Evolutionary conservation across 2,113 vertebrate species (phyloP).

Genomic region (Oenanthe oenanthe): DNA sequence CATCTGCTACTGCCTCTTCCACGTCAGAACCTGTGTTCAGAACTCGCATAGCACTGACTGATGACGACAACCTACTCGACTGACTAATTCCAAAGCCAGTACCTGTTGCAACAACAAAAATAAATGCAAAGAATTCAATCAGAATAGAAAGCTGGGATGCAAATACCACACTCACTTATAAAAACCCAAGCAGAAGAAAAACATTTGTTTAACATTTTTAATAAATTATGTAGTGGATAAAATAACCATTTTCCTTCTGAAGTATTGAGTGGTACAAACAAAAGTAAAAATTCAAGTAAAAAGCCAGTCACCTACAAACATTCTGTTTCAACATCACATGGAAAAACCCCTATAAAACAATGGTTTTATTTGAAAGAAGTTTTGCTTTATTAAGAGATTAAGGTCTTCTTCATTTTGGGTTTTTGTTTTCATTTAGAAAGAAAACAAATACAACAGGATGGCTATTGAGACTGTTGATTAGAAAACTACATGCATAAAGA

Average conservation of each 20-base stretch:
- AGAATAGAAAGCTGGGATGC: background rate
- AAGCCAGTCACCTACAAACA: background rate
- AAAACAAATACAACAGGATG: constrained; percentile 38
- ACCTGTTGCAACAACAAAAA: constrained; percentile 74
- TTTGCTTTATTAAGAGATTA: background rate
- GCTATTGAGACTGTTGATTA: constrained; percentile 23
- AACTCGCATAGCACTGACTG: constrained; percentile 95
- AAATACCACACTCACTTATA: background rate
- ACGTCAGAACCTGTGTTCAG: constrained; percentile 95
- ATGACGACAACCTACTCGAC: constrained; percentile 90
- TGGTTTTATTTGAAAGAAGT: background rate
- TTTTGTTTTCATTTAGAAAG: constrained; percentile 61
- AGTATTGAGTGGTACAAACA: background rate
- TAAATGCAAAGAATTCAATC: background rate
- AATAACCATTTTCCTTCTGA: background rate
- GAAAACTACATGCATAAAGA: constrained; percentile 61
- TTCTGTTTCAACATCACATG: background rate
- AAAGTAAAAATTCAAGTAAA: background rate
- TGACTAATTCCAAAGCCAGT: constrained; percentile 90
- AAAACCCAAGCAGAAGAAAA: constrained; percentile 65
- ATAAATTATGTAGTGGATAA: background rate
- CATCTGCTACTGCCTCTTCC: constrained; percentile 95
- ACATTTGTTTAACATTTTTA: background rate
- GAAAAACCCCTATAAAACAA: background rate
- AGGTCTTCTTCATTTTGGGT: constrained; percentile 74